Percentiles rank a stretch among this genome's conserved stretches.
phyloP scores from a whole-genome alignment of 1,140 invertebrate genomes.

The Drosophila leontia region DNA sequence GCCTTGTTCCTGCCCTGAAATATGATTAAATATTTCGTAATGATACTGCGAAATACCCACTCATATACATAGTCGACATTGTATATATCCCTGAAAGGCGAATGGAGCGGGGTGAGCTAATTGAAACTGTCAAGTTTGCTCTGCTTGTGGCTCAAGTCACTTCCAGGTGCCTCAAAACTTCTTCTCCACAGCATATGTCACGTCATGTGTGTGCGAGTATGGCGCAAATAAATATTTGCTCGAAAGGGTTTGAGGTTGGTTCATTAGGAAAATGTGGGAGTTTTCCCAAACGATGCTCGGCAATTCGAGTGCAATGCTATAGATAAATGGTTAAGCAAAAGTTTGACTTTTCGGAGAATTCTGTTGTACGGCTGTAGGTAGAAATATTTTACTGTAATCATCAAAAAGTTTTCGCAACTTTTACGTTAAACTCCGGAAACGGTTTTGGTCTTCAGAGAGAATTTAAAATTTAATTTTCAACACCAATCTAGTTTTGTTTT shows the following conservation, averaged over 20 bases:
- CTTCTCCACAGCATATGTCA: slow-evolving; percentile 26
- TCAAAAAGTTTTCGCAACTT: neutral
- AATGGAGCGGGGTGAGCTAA: slow-evolving; percentile 46
- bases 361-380: neutral
- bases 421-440: slow-evolving; percentile 14
- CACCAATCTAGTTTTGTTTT: neutral
- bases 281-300: slow-evolving; percentile 1
- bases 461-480: neutral
- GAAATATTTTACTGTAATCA: slow-evolving; percentile 9
- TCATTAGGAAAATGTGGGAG: slow-evolving; percentile 33
- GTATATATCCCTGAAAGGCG: neutral
- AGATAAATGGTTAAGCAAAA: slow-evolving; percentile 39
- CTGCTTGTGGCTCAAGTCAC: slow-evolving; percentile 49
- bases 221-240: slow-evolving; percentile 42
- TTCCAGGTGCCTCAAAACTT: slow-evolving; percentile 46
- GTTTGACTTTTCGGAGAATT: slow-evolving; percentile 41
- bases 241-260: slow-evolving; percentile 33
- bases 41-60: slow-evolving; percentile 65
- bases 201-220: slow-evolving; percentile 24
- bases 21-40: slow-evolving; percentile 83
- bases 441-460: neutral
- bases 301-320: slow-evolving; percentile 16
- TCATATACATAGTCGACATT: neutral
- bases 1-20: slow-evolving; percentile 60
- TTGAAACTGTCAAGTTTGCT: slow-evolving; percentile 66